Percentiles rank a stretch among this genome's conserved stretches.
Conservation (phyloP, 2,113 vertebrate genomes). For the Callionymus lyra region DNA sequence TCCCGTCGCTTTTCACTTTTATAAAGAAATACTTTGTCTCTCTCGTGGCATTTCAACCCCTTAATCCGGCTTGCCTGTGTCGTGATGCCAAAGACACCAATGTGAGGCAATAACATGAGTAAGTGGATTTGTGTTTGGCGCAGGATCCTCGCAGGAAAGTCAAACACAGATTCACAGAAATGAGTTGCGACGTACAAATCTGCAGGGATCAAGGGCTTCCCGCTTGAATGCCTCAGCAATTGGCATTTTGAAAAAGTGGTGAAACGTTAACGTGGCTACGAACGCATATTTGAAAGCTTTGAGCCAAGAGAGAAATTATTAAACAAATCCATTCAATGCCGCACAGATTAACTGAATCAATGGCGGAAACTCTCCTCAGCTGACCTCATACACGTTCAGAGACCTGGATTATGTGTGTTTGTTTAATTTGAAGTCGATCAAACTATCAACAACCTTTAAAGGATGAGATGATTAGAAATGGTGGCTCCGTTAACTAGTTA, state of each 20-base stretch:
- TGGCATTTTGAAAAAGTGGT: conserved; percentile 2
- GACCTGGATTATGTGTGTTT: too few species aligned
- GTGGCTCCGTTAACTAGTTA: too few species aligned
- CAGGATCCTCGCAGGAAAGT: conserved; percentile 4
- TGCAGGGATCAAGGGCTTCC: conserved; percentile 4
- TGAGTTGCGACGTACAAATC: conserved; percentile 9
- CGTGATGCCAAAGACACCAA: conserved; percentile 16
- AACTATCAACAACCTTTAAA: too few species aligned
- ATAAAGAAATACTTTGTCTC: conserved; percentile 14
- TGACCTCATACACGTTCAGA: conserved; percentile 7
- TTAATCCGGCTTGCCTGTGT: background rate
- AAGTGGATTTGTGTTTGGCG: conserved; percentile 16
- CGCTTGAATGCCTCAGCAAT: conserved; percentile 7
- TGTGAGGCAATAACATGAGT: conserved; percentile 11
- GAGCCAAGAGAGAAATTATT: conserved; percentile 14
- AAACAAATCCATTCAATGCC: conserved; percentile 13
- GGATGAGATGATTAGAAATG: too few species aligned
- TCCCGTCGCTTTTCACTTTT: conserved; percentile 10
- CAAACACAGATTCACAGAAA: conserved; percentile 9
- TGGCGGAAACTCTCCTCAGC: conserved; percentile 4
- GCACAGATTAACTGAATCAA: conserved; percentile 9
- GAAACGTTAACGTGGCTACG: conserved; percentile 7
- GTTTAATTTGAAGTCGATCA: too few species aligned
- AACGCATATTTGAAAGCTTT: conserved; percentile 2
- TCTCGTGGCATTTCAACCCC: conserved; percentile 2